Evolutionary conservation across 2,888 invertebrate species (phyloP), one percentile per base, ranked within the genome.

Genomic region (Himalopsyche tibetana): DNA sequence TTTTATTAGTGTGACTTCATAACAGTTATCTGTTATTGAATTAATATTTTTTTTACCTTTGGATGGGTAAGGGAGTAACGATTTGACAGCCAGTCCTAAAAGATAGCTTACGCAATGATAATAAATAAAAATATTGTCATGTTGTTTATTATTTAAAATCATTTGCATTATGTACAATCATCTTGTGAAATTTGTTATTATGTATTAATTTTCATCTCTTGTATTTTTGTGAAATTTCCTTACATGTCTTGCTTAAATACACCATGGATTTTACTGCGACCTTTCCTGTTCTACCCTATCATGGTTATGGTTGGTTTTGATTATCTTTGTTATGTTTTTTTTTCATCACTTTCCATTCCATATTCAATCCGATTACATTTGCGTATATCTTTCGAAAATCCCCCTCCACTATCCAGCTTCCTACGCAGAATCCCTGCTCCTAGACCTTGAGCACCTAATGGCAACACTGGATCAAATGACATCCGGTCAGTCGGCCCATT

Each of bases 391-490:
- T 15, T 36, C 74, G 15, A 74, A 74, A 74, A 83, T 55, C 15
- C 51, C 45, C 80, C 83, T 40, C 45, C 19, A 40, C 28, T 19
- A 56, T 56, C 51, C 82, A 93, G 93, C 92, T 91, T 93, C 93
- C 90, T 93, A 93, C 90, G 93, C 93, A 89, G 93, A 93, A 92
- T 92, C 93, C 91, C 92, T 93, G 84, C 93, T 93, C 91, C 92
- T 93, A 91, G 93, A 93, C 90, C 92, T 93, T 92, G 93, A 93
- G 92, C 92, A 93, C 92, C 93, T 93, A 89, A 93, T 93, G 93
- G 93, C 93, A 90, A 93, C 93, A 90, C 91, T 93, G 91, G 93
- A 93, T 90, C 93, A 93, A 92, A 93, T 93, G 93, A 93, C 93
- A 91, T 92, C 93, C 90, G 93, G 92, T 91, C 93, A 93, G 90